Evolutionary conservation across 1,140 invertebrate species (phyloP), one percentile per base, ranked within the genome.

Genomic region (Drosophila lini): DNA sequence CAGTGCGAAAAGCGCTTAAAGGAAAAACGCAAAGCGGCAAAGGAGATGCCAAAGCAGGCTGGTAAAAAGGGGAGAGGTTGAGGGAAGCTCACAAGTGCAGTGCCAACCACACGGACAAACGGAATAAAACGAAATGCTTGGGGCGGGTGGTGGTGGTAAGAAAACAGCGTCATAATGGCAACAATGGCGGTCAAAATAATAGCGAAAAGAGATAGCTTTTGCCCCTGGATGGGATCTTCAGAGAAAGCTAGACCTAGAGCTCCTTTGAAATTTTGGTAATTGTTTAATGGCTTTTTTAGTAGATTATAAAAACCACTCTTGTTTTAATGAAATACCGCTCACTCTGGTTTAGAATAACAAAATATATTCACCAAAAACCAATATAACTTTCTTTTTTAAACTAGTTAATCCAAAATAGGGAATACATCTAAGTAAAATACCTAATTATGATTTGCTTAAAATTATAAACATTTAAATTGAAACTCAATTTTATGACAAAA

Each of bases 51-150:
- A 42, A 25, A 34, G 58, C 28, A 25, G 25, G 19, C 44, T 15
- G n/a, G 13, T 5, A 3, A n/a, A 31, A 41, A 10, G n/a, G 38
- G 5, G 28, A 38, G 40, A 7, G 36, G 6, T 16, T 28, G 59
- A 16, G 74, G 75, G 58, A 78, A 70, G 75, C 75, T 63, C 34
- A 78, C 76, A 78, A 78, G 75, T 78, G 75, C 75, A 78, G 74
- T 61, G 52, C 15, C 76, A 78, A 78, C 74, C 74, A 70, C 75
- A 78, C 48, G 57, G 61, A 70, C 74, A 70, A 60, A 68, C 32
- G 22, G 28, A 45, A 44, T 52, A 22, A 64, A 42, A 25, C 19
- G 34, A 19, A 55, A 38, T 55, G 19, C 52, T 25, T n/a, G 34
- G 34, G 28, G 44, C 5, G 6, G 25, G 34, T 22, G 7, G 8